Evolutionary conservation across 2,797 vertebrate genomes (phyloP).

Genomic region (Ptychadena robeensis): DNA sequence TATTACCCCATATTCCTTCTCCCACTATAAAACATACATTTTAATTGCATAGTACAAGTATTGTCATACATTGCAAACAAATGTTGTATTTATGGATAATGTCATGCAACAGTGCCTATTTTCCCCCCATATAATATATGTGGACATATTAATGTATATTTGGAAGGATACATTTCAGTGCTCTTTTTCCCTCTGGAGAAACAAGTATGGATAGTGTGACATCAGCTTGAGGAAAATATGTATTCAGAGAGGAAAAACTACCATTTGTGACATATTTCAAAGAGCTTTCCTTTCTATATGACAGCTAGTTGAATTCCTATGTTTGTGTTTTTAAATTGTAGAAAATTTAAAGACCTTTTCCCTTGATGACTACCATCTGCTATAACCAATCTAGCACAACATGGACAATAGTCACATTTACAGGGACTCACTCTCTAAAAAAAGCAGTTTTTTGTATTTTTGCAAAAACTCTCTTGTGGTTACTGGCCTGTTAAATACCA

Average conservation of each 20-base stretch:
- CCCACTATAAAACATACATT: no score
- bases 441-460: not conserved
- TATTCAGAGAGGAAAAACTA: slow-evolving; percentile 33
- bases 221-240: slow-evolving; percentile 51
- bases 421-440: not conserved
- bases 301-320: slow-evolving; percentile 32
- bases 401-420: not conserved
- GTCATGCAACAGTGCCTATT: not conserved
- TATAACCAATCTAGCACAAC: not conserved
- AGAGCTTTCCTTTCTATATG: slow-evolving; percentile 17
- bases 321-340: slow-evolving; percentile 19
- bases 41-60: not conserved
- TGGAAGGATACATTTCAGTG: slow-evolving; percentile 20
- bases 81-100: not conserved
- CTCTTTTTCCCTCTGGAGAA: slow-evolving; percentile 35
- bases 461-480: not conserved
- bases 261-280: slow-evolving; percentile 51
- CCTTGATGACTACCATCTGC: not conserved
- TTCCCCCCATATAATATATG: not conserved
- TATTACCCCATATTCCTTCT: no score
- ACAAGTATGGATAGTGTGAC: slow-evolving; percentile 45
- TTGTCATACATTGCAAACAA: not conserved
- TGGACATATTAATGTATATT: slow-evolving; percentile 17
- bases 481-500: not conserved
- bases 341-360: slow-evolving; percentile 10